These are phyloP conservation scores for Alitta virens DNA, from an alignment of 2,888 invertebrate species.

Conservation along the genomic window DNA sequence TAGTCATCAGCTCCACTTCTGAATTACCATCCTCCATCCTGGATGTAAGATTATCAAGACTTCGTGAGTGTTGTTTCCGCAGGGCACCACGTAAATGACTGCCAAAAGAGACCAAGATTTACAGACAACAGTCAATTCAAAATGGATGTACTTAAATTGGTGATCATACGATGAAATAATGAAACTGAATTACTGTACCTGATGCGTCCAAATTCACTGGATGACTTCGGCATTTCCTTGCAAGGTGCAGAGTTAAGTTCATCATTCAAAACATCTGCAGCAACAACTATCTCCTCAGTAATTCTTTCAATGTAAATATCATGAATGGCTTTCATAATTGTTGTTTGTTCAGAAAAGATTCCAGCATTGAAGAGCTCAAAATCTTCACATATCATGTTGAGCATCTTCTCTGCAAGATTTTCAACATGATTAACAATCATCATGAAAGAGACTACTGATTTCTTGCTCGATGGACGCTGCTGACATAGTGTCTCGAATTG, in stretches of 20 bases:
- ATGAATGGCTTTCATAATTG: conserved; percentile 42
- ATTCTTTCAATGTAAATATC: conserved; percentile 49
- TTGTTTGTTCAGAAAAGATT: conserved; percentile 41
- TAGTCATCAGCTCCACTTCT: background rate
- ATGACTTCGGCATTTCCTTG: conserved; percentile 21
- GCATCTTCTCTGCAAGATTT: background rate
- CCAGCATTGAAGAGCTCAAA: conserved; percentile 46
- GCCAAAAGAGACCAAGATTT: too few species aligned
- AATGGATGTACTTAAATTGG: too few species aligned
- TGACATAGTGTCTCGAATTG: conserved; percentile 40
- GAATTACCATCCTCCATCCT: conserved; percentile 15
- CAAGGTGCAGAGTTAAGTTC: conserved; percentile 28
- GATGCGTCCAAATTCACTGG: conserved; percentile 16
- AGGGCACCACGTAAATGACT: conserved; percentile 3
- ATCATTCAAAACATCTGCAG: conserved; percentile 46
- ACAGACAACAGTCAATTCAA: too few species aligned
- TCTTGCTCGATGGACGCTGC: background rate
- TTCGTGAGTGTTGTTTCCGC: conserved; percentile 27
- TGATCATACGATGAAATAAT: too few species aligned
- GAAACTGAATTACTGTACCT: background rate
- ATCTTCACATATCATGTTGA: conserved; percentile 49
- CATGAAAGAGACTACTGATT: background rate
- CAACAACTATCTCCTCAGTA: conserved; percentile 45
- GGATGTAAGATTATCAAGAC: conserved; percentile 34
- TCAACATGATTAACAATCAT: conserved; percentile 7